A percentile compares a stretch with the other conserved stretches of the same genome.
Evolutionary conservation across 1,140 invertebrate genomes (phyloP).

Genomic region (Drosophila sp.): DNA sequence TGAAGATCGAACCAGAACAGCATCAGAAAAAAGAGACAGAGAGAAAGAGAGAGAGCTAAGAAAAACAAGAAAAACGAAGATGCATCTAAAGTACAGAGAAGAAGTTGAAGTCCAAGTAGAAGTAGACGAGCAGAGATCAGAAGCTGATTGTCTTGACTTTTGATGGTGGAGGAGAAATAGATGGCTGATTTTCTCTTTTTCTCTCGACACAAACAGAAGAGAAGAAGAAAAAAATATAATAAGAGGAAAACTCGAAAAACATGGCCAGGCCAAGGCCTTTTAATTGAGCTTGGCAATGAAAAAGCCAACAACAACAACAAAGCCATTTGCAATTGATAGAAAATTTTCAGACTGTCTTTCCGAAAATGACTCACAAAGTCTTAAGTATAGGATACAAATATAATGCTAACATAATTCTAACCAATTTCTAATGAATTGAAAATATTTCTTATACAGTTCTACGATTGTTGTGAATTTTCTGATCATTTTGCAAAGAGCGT

Average conservation of each 20-base stretch:
- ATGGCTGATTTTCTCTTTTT: constrained; percentile 5
- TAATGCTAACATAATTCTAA: too few relatives aligned
- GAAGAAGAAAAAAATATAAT: background rate
- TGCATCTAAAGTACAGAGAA: constrained; percentile 11
- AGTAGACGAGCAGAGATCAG: background rate
- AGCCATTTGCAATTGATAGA: background rate
- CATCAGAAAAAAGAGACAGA: background rate
- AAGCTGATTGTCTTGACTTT: constrained; percentile 11
- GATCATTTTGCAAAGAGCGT: too few relatives aligned
- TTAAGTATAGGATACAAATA: too few relatives aligned
- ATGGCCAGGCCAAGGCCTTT: constrained; percentile 6
- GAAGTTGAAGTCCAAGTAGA: background rate
- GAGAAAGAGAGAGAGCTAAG: background rate
- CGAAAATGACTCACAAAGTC: background rate
- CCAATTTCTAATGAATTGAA: too few relatives aligned
- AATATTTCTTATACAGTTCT: too few relatives aligned
- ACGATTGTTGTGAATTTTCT: too few relatives aligned
- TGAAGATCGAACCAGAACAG: constrained; percentile 15
- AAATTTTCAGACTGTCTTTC: background rate
- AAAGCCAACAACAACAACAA: background rate
- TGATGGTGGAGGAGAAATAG: background rate
- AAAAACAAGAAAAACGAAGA: constrained; percentile 17
- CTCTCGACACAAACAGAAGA: background rate
- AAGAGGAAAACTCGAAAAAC: background rate
- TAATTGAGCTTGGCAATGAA: constrained; percentile 9